A percentile compares a stretch with the other conserved stretches of the same genome.
These are phyloP conservation scores for Carposina sasakii DNA, from an alignment of 1,140 invertebrate genomes.

Conservation along the genomic window DNA sequence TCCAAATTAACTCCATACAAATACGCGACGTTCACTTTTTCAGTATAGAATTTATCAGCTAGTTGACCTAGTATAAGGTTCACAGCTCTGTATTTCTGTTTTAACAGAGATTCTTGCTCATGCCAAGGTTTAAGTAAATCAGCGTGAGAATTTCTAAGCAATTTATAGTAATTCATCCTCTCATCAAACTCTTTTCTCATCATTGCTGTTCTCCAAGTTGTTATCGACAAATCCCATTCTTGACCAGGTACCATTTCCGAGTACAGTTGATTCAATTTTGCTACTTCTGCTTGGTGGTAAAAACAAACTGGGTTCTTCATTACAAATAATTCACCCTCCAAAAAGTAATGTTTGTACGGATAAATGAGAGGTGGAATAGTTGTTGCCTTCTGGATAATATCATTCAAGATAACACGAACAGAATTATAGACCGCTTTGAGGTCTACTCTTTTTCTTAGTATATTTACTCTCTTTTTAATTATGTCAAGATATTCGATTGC, in stretches of 20 bases:
- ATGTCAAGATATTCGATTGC: constrained; percentile 37
- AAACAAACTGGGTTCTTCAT: constrained; percentile 60
- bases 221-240: constrained; percentile 51
- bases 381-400: constrained; percentile 32
- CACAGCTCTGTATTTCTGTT: constrained; percentile 41
- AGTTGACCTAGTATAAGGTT: constrained; percentile 40
- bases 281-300: constrained; percentile 59
- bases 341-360: constrained; percentile 47
- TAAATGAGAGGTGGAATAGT: constrained; percentile 37
- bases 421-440: constrained; percentile 34
- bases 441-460: constrained; percentile 37
- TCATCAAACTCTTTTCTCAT: constrained; percentile 52
- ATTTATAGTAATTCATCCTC: constrained; percentile 52
- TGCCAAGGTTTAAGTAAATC: constrained; percentile 52
- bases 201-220: constrained; percentile 47
- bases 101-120: constrained; percentile 38
- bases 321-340: constrained; percentile 54
- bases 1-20: too few relatives aligned
- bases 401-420: constrained; percentile 25
- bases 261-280: constrained; percentile 45
- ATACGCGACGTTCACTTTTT: constrained; percentile 24
- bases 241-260: constrained; percentile 40
- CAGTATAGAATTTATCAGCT: constrained; percentile 42
- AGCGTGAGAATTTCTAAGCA: constrained; percentile 36
- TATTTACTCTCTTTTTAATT: constrained; percentile 27